phyloP scores from a whole-genome alignment of 2,797 vertebrate species.

The Craterocephalus amniculus region DNA sequence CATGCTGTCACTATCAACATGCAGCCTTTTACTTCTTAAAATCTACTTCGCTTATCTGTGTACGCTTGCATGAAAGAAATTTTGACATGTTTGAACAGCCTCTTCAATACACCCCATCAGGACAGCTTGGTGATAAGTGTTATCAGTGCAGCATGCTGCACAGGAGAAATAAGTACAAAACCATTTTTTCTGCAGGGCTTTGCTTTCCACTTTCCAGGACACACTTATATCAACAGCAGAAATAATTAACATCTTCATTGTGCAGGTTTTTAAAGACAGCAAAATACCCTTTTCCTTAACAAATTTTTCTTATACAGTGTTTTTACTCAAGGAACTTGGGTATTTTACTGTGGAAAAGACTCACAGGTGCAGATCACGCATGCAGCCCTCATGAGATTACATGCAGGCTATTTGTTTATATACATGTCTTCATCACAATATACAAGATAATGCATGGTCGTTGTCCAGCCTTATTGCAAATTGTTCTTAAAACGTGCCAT shows the following conservation, averaged over 20 bases:
- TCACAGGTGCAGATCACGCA: not conserved
- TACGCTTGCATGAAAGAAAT: constrained; percentile 19
- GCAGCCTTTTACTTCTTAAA: constrained; percentile 21
- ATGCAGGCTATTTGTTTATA: not conserved
- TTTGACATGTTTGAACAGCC: not conserved
- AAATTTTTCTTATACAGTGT: not conserved
- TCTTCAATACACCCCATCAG: not conserved
- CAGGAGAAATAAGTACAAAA: not conserved
- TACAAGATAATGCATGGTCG: no score
- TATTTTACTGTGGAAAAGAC: no score
- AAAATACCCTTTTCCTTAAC: not conserved
- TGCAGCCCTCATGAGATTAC: not conserved
- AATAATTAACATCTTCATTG: not conserved
- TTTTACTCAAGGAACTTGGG: no score
- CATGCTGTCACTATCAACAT: constrained; percentile 2
- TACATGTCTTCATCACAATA: not conserved
- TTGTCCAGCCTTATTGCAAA: no score
- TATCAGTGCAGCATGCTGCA: not conserved
- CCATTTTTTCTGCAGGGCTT: not conserved
- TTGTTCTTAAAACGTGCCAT: not conserved
- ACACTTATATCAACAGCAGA: constrained; percentile 11
- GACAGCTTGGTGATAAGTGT: constrained; percentile 2
- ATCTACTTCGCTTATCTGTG: constrained; percentile 23
- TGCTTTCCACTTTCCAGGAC: not conserved
- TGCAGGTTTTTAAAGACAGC: not conserved